Conservation (phyloP, 2,797 vertebrate genomes). For the Phataginus tricuspis region DNA sequence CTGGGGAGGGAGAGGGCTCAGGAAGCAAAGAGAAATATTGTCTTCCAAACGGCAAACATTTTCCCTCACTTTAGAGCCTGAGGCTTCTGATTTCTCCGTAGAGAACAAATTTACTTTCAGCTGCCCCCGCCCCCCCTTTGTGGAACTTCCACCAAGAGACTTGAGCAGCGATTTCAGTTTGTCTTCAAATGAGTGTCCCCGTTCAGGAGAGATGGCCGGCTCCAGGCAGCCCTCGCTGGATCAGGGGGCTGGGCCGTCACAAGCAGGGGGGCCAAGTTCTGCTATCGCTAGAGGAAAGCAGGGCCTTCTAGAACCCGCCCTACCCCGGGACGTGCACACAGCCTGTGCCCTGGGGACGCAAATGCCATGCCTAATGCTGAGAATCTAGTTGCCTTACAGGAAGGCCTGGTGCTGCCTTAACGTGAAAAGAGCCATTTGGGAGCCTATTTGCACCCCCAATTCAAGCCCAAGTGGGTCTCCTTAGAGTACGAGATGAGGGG, state of each 20-base stretch:
- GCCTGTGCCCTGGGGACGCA: neutral
- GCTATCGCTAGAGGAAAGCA: neutral
- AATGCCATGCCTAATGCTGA: neutral
- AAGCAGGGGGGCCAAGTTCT: accelerated
- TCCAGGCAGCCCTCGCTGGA: neutral
- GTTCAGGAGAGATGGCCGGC: constrained; percentile 8
- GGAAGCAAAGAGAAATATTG: neutral
- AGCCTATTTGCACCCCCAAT: neutral
- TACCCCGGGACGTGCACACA: neutral
- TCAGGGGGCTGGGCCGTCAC: neutral
- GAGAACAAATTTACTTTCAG: constrained; percentile 50
- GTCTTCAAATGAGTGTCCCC: constrained; percentile 43
- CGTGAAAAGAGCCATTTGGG: neutral
- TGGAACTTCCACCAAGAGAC: constrained; percentile 35
- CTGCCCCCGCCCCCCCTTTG: neutral
- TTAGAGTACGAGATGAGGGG: accelerated
- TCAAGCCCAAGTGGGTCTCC: neutral
- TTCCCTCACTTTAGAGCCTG: constrained; percentile 64
- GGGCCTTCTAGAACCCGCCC: neutral
- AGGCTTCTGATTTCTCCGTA: constrained; percentile 72
- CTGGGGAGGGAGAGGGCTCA: neutral
- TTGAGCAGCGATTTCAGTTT: neutral
- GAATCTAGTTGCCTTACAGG: too few relatives aligned
- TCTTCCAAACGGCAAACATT: constrained; percentile 62
- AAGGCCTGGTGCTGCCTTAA: neutral